Percentiles rank a stretch among this genome's conserved stretches.
These are phyloP conservation scores for Caenorhabditis macrosperma DNA, from an alignment of 2,888 invertebrate species.

Conservation along the genomic window DNA sequence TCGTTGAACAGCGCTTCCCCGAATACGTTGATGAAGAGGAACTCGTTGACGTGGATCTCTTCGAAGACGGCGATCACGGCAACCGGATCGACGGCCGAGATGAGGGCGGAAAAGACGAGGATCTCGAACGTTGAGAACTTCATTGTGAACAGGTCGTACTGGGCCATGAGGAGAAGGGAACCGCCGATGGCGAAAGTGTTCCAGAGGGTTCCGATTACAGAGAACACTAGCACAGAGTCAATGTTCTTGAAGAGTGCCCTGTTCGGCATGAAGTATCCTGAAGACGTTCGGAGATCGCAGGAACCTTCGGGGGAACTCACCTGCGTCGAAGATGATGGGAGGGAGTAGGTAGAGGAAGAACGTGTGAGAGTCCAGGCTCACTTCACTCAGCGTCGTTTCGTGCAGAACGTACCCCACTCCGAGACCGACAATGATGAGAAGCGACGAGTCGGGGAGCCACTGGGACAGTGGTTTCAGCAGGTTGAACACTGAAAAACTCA, in stretches of 20 bases:
- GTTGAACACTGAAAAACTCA: slow-evolving; percentile 64
- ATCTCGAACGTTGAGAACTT: slow-evolving; percentile 68
- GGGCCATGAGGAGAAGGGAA: slow-evolving; percentile 62
- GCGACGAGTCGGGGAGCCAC: slow-evolving; percentile 94
- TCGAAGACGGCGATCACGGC: slow-evolving; percentile 72
- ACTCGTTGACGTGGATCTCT: slow-evolving; percentile 90
- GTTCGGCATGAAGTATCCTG: slow-evolving; percentile 98
- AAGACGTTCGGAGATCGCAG: neutral
- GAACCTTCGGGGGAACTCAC: slow-evolving; percentile 26
- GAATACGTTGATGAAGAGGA: slow-evolving; percentile 97
- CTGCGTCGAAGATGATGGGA: slow-evolving; percentile 95
- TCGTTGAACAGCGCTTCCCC: slow-evolving; percentile 98
- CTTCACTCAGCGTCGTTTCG: slow-evolving; percentile 35
- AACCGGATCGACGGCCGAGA: slow-evolving; percentile 72
- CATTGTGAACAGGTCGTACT: slow-evolving; percentile 64
- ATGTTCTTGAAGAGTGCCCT: slow-evolving; percentile 96
- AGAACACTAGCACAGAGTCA: slow-evolving; percentile 94
- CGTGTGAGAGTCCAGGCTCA: slow-evolving; percentile 85
- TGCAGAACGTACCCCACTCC: slow-evolving; percentile 69
- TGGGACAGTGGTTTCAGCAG: slow-evolving; percentile 62
- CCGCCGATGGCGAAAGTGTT: slow-evolving; percentile 86
- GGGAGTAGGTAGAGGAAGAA: slow-evolving; percentile 98
- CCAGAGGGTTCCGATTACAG: slow-evolving; percentile 92
- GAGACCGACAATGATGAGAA: slow-evolving; percentile 95
- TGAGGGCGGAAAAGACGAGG: slow-evolving; percentile 68